Conservation (phyloP, 2,797 vertebrate genomes). For the Galago senegalensis region DNA sequence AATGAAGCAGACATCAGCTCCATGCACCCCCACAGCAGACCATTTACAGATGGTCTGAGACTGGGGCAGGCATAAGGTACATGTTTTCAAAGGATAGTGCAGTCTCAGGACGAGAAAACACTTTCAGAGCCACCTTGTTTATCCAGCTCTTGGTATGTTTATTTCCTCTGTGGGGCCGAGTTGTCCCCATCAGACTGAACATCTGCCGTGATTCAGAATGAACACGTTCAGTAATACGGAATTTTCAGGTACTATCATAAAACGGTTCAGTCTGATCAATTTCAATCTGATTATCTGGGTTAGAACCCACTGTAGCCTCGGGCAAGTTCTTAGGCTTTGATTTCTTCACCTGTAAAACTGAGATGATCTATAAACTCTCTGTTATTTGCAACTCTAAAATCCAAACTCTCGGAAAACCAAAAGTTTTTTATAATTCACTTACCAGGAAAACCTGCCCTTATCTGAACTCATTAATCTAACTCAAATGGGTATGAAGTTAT, state of each 20-base stretch:
- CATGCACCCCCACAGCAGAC: not conserved
- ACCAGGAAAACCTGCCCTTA: not conserved
- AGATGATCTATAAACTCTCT: slow-evolving; percentile 3
- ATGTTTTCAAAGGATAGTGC: slow-evolving; percentile 25
- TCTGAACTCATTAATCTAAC: not conserved
- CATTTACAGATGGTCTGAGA: slow-evolving; percentile 18
- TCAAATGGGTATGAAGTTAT: not conserved
- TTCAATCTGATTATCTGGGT: not conserved
- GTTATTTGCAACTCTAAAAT: slow-evolving; percentile 13
- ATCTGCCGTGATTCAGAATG: not conserved
- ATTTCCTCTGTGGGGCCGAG: not conserved
- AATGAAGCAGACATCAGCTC: not conserved
- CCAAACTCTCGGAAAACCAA: not conserved
- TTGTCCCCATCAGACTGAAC: not conserved
- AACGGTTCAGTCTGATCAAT: not conserved
- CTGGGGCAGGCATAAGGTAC: not conserved
- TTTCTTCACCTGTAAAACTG: slow-evolving; percentile 25
- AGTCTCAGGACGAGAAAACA: not conserved
- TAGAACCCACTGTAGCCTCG: not conserved
- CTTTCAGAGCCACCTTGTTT: not conserved
- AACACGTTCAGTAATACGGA: not conserved
- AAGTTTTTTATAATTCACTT: not conserved
- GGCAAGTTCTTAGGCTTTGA: not conserved
- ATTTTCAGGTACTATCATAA: not conserved
- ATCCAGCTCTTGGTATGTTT: not conserved